Conservation (phyloP, 2,113 vertebrate species). For the Lota lota region DNA sequence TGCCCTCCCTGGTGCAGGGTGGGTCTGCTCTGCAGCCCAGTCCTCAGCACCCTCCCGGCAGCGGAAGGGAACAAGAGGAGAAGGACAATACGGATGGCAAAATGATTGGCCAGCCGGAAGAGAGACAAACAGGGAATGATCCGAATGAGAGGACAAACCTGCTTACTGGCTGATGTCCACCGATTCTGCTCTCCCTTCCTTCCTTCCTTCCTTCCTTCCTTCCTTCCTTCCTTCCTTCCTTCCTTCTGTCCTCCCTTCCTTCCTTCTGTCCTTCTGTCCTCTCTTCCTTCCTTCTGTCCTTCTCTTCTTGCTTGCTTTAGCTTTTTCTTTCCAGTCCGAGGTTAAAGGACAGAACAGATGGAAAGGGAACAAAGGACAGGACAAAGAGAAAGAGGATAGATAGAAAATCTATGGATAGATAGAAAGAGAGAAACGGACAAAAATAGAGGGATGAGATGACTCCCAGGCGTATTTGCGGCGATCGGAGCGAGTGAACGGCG, state of each 20-base stretch:
- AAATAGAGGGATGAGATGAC: neutral
- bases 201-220: neutral
- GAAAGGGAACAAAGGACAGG: constrained; percentile 45
- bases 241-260: constrained; percentile 42
- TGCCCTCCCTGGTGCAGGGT: constrained; percentile 43
- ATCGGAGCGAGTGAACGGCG: constrained; percentile 12
- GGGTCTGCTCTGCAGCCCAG: constrained; percentile 17
- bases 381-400: constrained; percentile 25
- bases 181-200: constrained; percentile 30
- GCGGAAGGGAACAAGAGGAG: constrained; percentile 4
- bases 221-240: constrained; percentile 13
- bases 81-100: constrained; percentile 4
- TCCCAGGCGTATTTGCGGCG: constrained; percentile 9
- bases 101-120: neutral
- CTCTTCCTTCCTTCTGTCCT: neutral
- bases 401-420: neutral
- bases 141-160: constrained; percentile 12
- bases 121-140: neutral
- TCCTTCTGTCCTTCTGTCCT: neutral
- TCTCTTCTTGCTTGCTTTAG: neutral
- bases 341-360: constrained; percentile 34
- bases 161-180: constrained; percentile 70
- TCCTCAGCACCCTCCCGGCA: neutral
- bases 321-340: constrained; percentile 42
- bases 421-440: constrained; percentile 18